Evolutionary conservation across 2,113 vertebrate genomes (phyloP).

Genomic region (Sylvietta virens): DNA sequence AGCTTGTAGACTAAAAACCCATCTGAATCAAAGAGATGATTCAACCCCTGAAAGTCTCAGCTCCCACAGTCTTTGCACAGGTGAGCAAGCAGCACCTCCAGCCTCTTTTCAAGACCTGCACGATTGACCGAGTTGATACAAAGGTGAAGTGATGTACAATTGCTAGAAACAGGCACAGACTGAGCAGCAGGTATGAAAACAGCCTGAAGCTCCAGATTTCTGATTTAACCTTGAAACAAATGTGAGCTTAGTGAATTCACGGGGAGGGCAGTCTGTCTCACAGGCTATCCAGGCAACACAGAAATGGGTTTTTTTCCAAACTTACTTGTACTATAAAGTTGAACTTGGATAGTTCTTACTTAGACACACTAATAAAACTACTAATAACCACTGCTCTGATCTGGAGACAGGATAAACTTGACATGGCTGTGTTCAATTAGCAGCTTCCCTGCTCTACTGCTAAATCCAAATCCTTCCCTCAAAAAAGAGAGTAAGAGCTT

Average conservation of each 20-base stretch:
- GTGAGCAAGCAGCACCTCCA: background rate
- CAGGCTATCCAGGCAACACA: background rate
- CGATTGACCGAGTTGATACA: fast-evolving
- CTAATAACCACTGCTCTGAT: background rate
- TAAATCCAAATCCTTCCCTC: background rate
- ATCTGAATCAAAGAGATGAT: background rate
- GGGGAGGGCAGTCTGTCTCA: background rate
- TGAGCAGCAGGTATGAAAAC: background rate
- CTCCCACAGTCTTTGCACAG: background rate
- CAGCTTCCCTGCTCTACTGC: background rate
- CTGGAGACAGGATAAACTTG: background rate
- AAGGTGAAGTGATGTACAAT: background rate
- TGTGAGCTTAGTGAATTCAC: background rate
- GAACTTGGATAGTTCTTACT: background rate
- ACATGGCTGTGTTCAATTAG: background rate
- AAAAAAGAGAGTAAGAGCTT: background rate
- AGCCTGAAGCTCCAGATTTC: background rate
- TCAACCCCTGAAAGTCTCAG: background rate
- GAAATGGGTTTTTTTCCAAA: background rate
- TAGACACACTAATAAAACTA: background rate
- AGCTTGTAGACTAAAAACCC: background rate
- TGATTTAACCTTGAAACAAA: background rate
- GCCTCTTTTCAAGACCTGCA: background rate
- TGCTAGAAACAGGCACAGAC: background rate
- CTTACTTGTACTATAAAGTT: background rate